Base-by-base conservation (phyloP, 2,113 vertebrate species). In the Nothocercus nigrocapillus region DNA sequence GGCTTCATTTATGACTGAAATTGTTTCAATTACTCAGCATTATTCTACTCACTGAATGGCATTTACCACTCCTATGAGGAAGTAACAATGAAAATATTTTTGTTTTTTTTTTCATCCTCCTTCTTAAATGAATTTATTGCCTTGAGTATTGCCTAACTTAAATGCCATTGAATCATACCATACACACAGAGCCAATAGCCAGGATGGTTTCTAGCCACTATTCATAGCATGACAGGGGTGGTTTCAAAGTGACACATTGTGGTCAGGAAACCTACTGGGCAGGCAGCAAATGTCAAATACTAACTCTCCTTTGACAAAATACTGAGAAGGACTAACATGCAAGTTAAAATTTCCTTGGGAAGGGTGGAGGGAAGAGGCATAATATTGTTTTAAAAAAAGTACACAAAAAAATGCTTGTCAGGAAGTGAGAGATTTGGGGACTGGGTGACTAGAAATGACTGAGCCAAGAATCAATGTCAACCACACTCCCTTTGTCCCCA, bases 21-120 rank as follows among this genome's bases (percentile, higher is more conserved):
- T 3, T n/a, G 28, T 25, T 78, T 45, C 74, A 78, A 40, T 13
- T 1, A 0, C 5, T 58, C 58, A 47, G 70, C 1, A 2, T 36
- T 36, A 30, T 30, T 51, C 62, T 22, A 82, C 12, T 5, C 34
- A 19, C 11, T 34, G n/a, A 81, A 70, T 12, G 22, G 28, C 45
- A 58, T 67, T 82, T 67, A 78, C 12, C n/a, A 75, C n/a, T 85
- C 49, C 21, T 69, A n/a, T 0, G 32, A 24, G 13, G 44, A 85
- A 70, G 66, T 9, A 78, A 70, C 7, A 32, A 5, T 17, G 3
- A 49, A 38, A n/a, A 32, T 6, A 21, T 6, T 25, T 4, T 38
- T 34, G 49, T n/a, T 7, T 7, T 20, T 11, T 7, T 63, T 7
- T 10, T n/a, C 49, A 22, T 21, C 63, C 4, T 34, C 24, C 32